Evolutionary conservation across 1,140 invertebrate species (phyloP).

Genomic region (Bombus difficillimus): DNA sequence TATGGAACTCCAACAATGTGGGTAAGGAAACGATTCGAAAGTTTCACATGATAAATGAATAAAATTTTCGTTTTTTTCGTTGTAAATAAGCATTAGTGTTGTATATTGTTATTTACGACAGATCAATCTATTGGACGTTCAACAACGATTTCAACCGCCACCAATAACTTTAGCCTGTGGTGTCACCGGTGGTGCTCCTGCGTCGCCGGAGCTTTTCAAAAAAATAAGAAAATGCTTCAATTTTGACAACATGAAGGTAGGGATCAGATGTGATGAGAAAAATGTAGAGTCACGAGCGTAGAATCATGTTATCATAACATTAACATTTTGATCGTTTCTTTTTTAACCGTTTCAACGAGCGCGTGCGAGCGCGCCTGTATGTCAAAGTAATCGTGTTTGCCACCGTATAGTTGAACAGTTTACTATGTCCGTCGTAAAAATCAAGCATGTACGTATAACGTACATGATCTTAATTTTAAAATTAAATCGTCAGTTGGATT

Average conservation of each 20-base stretch:
- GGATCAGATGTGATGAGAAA: background rate
- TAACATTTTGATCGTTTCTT: no score
- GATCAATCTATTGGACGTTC: slow-evolving; percentile 77
- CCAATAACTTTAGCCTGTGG: slow-evolving; percentile 84
- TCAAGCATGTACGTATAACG: background rate
- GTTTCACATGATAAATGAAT: background rate
- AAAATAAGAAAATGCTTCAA: slow-evolving; percentile 84
- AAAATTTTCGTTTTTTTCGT: slow-evolving; percentile 1
- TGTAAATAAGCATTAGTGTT: background rate
- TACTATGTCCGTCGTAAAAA: no score
- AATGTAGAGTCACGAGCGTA: background rate
- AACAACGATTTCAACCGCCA: slow-evolving; percentile 81
- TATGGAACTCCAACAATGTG: slow-evolving; percentile 99
- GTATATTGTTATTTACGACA: slow-evolving; percentile 35
- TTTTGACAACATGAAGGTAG: slow-evolving; percentile 83
- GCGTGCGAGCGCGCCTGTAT: background rate
- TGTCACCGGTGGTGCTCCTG: slow-evolving; percentile 89
- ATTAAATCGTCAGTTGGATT: background rate
- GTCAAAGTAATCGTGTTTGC: slow-evolving; percentile 2
- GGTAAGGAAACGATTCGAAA: slow-evolving; percentile 85
- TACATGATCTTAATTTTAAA: no score
- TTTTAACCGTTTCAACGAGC: background rate
- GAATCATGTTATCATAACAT: background rate
- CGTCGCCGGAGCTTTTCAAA: slow-evolving; percentile 88
- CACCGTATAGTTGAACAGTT: background rate